Percentiles rank a stretch among this genome's conserved stretches.
Conservation (phyloP, 2,113 vertebrate genomes). For the Ondatra zibethicus region DNA sequence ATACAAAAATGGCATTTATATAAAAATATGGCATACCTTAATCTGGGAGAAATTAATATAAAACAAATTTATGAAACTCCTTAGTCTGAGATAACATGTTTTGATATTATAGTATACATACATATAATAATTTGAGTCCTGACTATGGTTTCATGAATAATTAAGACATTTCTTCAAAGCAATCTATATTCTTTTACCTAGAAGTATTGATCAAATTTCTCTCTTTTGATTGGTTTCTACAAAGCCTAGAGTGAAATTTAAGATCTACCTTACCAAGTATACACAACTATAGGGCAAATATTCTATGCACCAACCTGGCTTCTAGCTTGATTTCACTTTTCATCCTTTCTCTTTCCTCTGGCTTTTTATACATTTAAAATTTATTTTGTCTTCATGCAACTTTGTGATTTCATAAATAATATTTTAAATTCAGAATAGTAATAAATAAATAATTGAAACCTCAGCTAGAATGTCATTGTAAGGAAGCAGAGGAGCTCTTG, state of each 20-base stretch:
- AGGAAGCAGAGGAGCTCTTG: not conserved
- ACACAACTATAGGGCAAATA: conserved; percentile 42
- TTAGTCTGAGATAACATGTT: conserved; percentile 48
- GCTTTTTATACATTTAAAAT: conserved; percentile 62
- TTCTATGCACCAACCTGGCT: not conserved
- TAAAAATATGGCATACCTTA: not conserved
- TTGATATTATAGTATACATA: conserved; percentile 29
- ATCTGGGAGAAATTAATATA: not conserved
- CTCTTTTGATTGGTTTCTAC: conserved; percentile 53
- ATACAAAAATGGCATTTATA: not conserved
- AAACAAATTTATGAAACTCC: not conserved
- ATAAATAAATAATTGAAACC: conserved; percentile 54
- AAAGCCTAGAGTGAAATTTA: conserved; percentile 54
- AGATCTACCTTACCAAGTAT: not conserved
- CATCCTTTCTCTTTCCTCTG: conserved; percentile 16
- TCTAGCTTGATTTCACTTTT: conserved; percentile 24
- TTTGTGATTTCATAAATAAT: conserved; percentile 57
- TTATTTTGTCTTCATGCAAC: conserved; percentile 43
- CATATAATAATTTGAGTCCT: conserved; percentile 43
- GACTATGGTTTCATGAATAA: conserved; percentile 61
- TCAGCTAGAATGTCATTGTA: conserved; percentile 24
- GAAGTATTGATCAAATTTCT: conserved; percentile 47
- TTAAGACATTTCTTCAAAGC: conserved; percentile 48
- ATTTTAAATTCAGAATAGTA: conserved; percentile 15
- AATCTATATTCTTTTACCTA: conserved; percentile 48